Evolutionary conservation across 2,113 vertebrate genomes (phyloP).

Genomic region (Carassius gibelio): DNA sequence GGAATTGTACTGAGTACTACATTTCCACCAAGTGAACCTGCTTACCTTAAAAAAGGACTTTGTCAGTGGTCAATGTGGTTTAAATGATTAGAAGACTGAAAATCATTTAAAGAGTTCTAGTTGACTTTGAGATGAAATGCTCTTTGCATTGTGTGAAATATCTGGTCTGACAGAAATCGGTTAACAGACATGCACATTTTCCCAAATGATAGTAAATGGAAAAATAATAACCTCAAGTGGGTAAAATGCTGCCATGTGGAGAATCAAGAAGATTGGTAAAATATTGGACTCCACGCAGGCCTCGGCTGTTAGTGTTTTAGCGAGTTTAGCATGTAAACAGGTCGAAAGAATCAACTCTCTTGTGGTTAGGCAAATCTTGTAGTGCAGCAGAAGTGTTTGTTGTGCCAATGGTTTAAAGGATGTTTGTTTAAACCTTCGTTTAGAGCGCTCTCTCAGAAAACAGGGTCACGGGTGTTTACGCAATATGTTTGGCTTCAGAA

Average conservation of each 20-base stretch:
- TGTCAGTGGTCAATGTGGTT: background rate
- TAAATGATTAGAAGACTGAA: background rate
- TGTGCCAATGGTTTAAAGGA: slow-evolving; percentile 4
- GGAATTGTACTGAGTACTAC: background rate
- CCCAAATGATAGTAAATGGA: background rate
- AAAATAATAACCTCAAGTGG: slow-evolving; percentile 19
- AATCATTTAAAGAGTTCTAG: background rate
- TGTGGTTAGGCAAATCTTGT: background rate
- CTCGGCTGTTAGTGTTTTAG: background rate
- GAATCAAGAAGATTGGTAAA: background rate
- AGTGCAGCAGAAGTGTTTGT: background rate
- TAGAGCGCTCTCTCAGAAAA: slow-evolving; percentile 5
- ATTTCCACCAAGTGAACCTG: background rate
- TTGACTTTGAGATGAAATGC: background rate
- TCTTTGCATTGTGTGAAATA: background rate
- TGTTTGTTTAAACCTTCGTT: slow-evolving; percentile 25
- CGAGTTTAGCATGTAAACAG: background rate
- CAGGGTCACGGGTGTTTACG: slow-evolving; percentile 38
- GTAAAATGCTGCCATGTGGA: background rate
- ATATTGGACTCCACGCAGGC: background rate
- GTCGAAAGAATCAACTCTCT: background rate
- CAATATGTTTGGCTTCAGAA: slow-evolving; percentile 27
- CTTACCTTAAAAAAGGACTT: background rate
- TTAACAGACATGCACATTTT: background rate
- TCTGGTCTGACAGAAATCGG: background rate